Evolutionary conservation across 2,888 invertebrate species (phyloP), one percentile per base, ranked within the genome.

Genomic region (Tachina lurida): DNA sequence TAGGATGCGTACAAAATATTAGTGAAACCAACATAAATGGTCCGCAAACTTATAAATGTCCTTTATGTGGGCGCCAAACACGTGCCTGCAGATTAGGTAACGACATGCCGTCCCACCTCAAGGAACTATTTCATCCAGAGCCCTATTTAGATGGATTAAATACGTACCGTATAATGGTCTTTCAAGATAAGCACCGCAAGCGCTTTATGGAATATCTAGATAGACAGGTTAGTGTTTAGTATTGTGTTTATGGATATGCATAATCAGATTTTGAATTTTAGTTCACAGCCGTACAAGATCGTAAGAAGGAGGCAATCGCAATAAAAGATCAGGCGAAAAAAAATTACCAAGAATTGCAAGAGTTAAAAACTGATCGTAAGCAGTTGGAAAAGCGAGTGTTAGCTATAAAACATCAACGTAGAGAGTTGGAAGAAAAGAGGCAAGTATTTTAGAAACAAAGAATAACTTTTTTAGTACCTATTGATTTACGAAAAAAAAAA

Each of bases 91-190:
- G 89, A 15, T 80, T 92, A 1, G 87, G 87, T 60, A 92, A 92
- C 63, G 54, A 79, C 10, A 87, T 92, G 87, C 88, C 90, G 2
- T n/a, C 75, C 15, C 89, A 88, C 78, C 82, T 90, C 0, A 92
- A 92, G 52, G 87, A 89, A 13, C 85, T 90, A 15, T 90, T 91
- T 58, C 92, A 92, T 82, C 91, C 91, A 9, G 87, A 89, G 52
- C 90, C 91, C 0, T 91, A 88, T 88, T 41, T 10, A 0, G 88
- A 90, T 31, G 87, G 87, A 1, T 22, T 90, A 31, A 83, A 77
- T 5, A 87, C 87, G 41, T 71, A 84, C 2, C 52, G 71, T 1
- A 81, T 90, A 17, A 52, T 87, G 22, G 54, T 45, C 4, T 91
- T 92, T 81, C 92, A 91, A 56, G 58, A 58, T 5, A 82, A 67